Conservation (phyloP, 2,797 vertebrate species). For the Chelmon rostratus region DNA sequence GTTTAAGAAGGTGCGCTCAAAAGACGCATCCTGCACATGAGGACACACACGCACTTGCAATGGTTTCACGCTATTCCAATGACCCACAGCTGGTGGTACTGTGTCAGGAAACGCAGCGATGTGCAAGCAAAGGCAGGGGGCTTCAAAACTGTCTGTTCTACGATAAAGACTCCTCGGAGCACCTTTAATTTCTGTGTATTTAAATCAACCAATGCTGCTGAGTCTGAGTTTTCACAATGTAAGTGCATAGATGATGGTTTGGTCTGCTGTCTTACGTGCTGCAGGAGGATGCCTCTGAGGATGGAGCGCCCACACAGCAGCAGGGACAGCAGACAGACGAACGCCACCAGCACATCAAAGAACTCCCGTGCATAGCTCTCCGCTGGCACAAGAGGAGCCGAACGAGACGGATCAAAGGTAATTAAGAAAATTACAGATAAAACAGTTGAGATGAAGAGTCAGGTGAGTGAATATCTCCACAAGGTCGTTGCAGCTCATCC, state of each 20-base stretch:
- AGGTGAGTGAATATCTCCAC: background rate
- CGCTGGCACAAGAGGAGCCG: slow-evolving; percentile 73
- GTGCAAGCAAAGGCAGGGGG: background rate
- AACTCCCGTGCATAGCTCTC: slow-evolving; percentile 88
- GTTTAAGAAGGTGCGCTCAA: background rate
- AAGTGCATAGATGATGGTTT: background rate
- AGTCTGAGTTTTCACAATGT: too few species aligned
- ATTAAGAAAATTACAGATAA: background rate
- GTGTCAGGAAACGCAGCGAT: background rate
- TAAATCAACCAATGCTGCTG: too few species aligned
- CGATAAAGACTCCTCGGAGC: background rate
- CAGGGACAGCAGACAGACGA: slow-evolving; percentile 90
- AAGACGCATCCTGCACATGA: background rate
- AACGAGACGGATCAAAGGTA: background rate
- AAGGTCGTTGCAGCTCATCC: background rate
- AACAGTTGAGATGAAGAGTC: background rate
- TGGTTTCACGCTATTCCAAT: background rate
- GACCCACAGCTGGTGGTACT: background rate
- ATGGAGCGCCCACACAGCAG: slow-evolving; percentile 93
- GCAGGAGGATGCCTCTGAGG: slow-evolving; percentile 89
- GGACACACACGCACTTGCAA: background rate
- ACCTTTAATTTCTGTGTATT: background rate
- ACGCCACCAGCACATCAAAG: slow-evolving; percentile 90
- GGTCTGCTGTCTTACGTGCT: slow-evolving; percentile 81
- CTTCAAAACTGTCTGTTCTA: background rate